These are phyloP conservation scores for Acromyrmex charruanus DNA, from an alignment of 1,140 invertebrate species.

Conservation along the genomic window DNA sequence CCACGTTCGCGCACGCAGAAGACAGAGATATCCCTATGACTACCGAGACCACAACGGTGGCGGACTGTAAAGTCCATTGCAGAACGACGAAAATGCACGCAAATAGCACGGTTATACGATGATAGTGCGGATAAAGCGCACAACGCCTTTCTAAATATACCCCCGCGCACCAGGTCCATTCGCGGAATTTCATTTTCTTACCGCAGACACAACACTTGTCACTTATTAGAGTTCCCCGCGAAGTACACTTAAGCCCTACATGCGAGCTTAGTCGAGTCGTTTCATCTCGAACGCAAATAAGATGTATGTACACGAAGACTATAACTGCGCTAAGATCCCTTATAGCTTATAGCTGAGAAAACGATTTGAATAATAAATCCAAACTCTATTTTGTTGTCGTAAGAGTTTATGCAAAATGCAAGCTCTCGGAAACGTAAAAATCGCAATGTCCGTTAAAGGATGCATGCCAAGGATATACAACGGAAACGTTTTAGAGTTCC, in stretches of 20 bases:
- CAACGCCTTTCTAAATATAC: constrained; percentile 65
- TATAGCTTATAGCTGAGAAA: background rate
- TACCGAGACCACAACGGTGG: constrained; percentile 35
- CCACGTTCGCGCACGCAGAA: constrained; percentile 41
- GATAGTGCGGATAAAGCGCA: constrained; percentile 69
- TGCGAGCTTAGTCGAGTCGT: background rate
- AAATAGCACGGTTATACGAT: constrained; percentile 62
- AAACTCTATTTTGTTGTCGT: constrained; percentile 2
- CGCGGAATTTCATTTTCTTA: constrained; percentile 59
- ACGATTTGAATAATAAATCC: constrained; percentile 21
- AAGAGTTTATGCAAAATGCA: background rate
- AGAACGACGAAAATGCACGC: constrained; percentile 67
- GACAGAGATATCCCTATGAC: constrained; percentile 28
- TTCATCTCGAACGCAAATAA: constrained; percentile 7
- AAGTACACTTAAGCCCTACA: background rate
- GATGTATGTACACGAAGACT: background rate
- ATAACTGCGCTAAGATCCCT: background rate
- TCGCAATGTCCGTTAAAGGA: constrained; percentile 11
- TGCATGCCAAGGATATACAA: background rate
- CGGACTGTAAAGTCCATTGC: constrained; percentile 49
- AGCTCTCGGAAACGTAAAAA: background rate
- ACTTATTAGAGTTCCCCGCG: constrained; percentile 1
- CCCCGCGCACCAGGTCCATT: constrained; percentile 41
- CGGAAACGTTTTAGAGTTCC: background rate
- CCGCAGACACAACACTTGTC: constrained; percentile 57